These are phyloP conservation scores for Cydia strobilella DNA, from an alignment of 1,140 invertebrate species.

Conservation along the genomic window DNA sequence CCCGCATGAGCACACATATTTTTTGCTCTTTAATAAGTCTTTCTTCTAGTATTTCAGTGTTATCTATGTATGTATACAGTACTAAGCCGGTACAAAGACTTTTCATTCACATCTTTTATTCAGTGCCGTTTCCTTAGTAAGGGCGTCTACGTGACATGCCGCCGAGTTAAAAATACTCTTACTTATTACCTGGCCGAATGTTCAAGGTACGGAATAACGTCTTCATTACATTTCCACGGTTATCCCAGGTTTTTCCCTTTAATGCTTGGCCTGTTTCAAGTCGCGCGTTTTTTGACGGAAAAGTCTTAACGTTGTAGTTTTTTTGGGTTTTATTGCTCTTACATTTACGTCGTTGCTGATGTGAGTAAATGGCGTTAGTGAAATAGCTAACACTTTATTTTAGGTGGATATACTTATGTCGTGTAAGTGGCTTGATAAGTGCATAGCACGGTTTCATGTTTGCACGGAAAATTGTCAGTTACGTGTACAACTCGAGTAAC, in stretches of 20 bases:
- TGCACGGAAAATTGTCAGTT: too few relatives aligned
- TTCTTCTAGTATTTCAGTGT: too few relatives aligned
- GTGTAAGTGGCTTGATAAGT: too few relatives aligned
- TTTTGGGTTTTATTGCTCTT: neutral
- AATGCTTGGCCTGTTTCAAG: conserved; percentile 6
- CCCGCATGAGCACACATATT: too few relatives aligned
- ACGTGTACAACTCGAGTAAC: too few relatives aligned
- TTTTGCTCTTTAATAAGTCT: too few relatives aligned
- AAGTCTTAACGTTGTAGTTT: neutral
- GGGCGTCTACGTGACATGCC: conserved; percentile 30
- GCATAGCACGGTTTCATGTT: too few relatives aligned
- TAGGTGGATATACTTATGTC: too few relatives aligned
- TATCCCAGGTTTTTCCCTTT: conserved; percentile 41
- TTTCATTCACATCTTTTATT: neutral
- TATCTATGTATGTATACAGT: too few relatives aligned
- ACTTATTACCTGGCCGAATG: conserved; percentile 49
- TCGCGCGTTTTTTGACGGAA: conserved; percentile 18
- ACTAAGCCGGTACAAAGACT: too few relatives aligned
- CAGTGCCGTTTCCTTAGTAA: conserved; percentile 35
- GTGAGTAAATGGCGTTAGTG: neutral
- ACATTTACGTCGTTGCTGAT: neutral
- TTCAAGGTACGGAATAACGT: conserved; percentile 46
- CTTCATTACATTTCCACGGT: conserved; percentile 44
- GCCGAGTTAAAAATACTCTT: conserved; percentile 46
- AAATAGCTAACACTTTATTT: too few relatives aligned